Conservation (phyloP, 2,113 vertebrate species). For the Daubentonia madagascariensis region DNA sequence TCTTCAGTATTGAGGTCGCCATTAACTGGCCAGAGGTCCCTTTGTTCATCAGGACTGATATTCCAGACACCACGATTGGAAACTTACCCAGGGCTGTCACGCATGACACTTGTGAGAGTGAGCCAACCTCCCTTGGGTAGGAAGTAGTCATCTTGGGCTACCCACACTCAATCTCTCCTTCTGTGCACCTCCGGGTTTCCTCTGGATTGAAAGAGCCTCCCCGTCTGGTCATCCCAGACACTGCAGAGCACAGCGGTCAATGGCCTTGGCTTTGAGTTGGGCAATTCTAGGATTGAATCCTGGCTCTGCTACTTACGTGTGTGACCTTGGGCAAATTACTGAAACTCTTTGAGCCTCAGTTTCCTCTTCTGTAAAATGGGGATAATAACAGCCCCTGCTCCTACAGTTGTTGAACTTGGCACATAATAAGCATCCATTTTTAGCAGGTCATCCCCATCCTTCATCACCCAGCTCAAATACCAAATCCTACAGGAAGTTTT, state of each 20-base stretch:
- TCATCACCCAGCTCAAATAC: neutral
- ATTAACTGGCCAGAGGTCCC: neutral
- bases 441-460: neutral
- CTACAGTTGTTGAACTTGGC: neutral
- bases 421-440: neutral
- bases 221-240: neutral
- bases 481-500: neutral
- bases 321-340: neutral
- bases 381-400: conserved; percentile 8
- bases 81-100: neutral
- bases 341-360: conserved; percentile 39
- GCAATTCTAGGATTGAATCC: neutral
- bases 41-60: neutral
- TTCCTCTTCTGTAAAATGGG: conserved; percentile 41
- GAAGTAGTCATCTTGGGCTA: neutral
- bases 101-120: neutral
- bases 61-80: neutral
- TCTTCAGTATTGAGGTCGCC: neutral
- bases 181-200: neutral
- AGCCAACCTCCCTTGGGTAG: too few relatives aligned
- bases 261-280: neutral
- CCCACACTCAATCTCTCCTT: neutral
- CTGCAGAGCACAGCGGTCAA: neutral
- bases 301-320: neutral
- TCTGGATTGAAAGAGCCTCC: neutral